A percentile compares a stretch with the other conserved stretches of the same genome.
phyloP scores from a whole-genome alignment of 2,888 invertebrate species.

The Timandra comae region DNA sequence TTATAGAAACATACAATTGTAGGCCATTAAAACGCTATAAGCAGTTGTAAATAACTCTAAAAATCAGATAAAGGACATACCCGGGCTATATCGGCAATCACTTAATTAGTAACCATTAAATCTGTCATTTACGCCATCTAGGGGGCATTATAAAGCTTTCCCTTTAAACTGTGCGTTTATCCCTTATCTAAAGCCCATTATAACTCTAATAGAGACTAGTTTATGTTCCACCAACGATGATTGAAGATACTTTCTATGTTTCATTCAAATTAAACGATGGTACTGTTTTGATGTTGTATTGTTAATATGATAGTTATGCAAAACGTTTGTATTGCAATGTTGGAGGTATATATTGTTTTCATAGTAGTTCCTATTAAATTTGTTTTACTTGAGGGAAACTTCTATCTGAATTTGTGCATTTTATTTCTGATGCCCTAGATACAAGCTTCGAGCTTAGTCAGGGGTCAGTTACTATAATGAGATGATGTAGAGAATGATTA shows the following conservation, averaged over 20 bases:
- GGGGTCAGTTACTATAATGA: no score
- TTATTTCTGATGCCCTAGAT: no score
- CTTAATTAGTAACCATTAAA: constrained; percentile 70
- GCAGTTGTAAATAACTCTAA: constrained; percentile 45
- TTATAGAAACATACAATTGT: no score
- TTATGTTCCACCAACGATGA: constrained; percentile 41
- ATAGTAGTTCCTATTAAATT: no score
- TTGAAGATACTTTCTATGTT: constrained; percentile 12
- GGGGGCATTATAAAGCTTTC: constrained; percentile 50
- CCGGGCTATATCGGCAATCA: constrained; percentile 48
- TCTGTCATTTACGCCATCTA: constrained; percentile 62
- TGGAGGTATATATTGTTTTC: no score
- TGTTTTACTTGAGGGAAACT: no score
- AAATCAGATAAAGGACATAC: constrained; percentile 54
- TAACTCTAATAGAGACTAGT: constrained; percentile 60
- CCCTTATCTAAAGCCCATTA: constrained; percentile 60
- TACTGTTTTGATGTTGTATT: no score
- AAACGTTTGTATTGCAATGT: no score
- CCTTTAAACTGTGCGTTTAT: constrained; percentile 52
- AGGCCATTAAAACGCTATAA: constrained; percentile 26
- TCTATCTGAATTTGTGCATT: no score
- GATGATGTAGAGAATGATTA: no score
- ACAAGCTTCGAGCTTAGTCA: no score
- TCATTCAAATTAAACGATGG: background rate
- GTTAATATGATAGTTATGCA: no score